Evolutionary conservation across 2,113 vertebrate genomes (phyloP).

Genomic region (Sciurus niger): DNA sequence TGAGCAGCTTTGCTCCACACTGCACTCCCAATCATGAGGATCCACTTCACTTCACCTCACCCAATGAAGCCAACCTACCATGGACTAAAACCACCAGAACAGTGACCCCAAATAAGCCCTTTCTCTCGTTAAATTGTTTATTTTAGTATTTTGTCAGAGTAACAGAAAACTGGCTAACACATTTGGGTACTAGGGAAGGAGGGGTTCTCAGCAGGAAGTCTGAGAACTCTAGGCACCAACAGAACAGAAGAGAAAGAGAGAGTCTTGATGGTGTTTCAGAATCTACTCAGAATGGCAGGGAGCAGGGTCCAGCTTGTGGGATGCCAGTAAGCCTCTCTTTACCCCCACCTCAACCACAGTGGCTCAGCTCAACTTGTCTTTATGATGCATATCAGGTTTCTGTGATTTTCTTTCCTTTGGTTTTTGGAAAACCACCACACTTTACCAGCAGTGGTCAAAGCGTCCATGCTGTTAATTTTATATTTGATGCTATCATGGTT

Average conservation of each 20-base stretch:
- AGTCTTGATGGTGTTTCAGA: neutral
- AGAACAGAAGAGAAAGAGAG: neutral
- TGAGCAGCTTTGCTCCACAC: neutral
- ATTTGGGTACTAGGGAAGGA: neutral
- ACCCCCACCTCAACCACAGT: neutral
- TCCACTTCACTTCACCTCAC: neutral
- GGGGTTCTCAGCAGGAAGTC: neutral
- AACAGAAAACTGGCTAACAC: neutral
- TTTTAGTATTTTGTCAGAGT: neutral
- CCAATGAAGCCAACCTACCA: neutral
- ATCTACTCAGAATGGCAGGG: neutral
- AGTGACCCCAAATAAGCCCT: neutral
- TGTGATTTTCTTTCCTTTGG: constrained; percentile 45
- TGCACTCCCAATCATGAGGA: neutral
- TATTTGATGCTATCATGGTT: neutral
- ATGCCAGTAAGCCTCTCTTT: neutral
- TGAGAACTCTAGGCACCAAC: neutral
- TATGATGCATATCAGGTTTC: neutral
- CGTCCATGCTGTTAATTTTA: neutral
- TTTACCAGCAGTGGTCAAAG: neutral
- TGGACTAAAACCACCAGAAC: neutral
- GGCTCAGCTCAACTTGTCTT: constrained; percentile 5
- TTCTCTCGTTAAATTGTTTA: neutral
- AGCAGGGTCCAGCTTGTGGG: neutral
- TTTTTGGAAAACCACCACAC: constrained; percentile 30